Conservation (phyloP, 1,140 invertebrate genomes). For the Aphaenogaster floridana region DNA sequence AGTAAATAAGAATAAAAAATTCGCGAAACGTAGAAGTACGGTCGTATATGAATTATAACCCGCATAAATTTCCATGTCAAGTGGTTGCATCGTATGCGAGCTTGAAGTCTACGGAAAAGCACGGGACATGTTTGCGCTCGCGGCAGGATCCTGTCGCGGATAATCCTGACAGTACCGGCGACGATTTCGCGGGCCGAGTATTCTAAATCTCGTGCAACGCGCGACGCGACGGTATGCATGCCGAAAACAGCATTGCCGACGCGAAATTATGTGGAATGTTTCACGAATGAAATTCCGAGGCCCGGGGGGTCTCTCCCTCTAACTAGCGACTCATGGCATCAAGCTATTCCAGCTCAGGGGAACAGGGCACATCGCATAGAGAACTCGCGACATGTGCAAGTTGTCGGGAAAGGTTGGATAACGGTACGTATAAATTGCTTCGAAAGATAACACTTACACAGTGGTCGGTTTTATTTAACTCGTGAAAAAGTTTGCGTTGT, state of each 20-base stretch:
- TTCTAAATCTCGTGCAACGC: conserved; percentile 31
- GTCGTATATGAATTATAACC: conserved; percentile 58
- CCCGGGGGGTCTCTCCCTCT: conserved; percentile 5
- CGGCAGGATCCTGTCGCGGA: neutral
- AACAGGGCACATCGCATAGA: neutral
- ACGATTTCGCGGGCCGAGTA: conserved; percentile 30
- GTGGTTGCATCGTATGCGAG: neutral
- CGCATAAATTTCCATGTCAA: conserved; percentile 52
- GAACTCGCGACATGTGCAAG: conserved; percentile 28
- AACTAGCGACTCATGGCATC: conserved; percentile 15
- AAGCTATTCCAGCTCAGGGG: conserved; percentile 35
- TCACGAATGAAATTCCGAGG: conserved; percentile 45
- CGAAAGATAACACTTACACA: neutral
- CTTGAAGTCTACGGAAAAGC: neutral
- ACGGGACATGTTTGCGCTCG: neutral
- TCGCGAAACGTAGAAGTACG: neutral
- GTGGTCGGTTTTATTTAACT: neutral
- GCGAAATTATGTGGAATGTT: conserved; percentile 50
- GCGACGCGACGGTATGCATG: conserved; percentile 16
- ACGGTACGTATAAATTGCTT: neutral
- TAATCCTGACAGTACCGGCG: conserved; percentile 37
- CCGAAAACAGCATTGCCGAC: conserved; percentile 35
- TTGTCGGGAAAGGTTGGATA: neutral
- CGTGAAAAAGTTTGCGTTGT: neutral
- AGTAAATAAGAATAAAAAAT: conserved; percentile 8